phyloP scores from a whole-genome alignment of 2,888 invertebrate species.

The Cheilosia grossa region DNA sequence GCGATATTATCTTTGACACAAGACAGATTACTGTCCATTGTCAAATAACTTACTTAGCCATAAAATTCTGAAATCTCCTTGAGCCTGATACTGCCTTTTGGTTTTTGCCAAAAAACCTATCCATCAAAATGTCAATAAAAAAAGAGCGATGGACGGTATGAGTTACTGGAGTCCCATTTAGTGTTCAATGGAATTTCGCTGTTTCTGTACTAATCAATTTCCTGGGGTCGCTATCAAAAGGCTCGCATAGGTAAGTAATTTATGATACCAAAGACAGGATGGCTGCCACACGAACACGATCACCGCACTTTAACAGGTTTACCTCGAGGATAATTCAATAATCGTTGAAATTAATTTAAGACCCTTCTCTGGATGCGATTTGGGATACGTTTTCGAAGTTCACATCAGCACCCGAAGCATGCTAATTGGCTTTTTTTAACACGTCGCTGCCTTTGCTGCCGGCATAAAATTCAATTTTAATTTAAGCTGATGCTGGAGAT shows the following conservation, averaged over 20 bases:
- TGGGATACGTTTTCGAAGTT: slow-evolving; percentile 17
- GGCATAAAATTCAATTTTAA: slow-evolving; percentile 54
- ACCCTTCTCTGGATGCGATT: slow-evolving; percentile 40
- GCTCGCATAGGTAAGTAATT: slow-evolving; percentile 27
- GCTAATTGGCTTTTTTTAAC: slow-evolving; percentile 52
- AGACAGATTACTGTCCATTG: slow-evolving; percentile 61
- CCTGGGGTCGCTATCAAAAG: slow-evolving; percentile 11
- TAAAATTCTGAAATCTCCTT: slow-evolving; percentile 41
- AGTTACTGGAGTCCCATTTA: slow-evolving; percentile 62
- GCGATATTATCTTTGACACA: slow-evolving; percentile 39
- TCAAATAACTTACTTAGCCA: slow-evolving; percentile 46
- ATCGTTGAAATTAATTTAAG: background rate
- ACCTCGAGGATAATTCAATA: slow-evolving; percentile 5
- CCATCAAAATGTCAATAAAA: slow-evolving; percentile 53
- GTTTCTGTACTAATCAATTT: slow-evolving; percentile 48
- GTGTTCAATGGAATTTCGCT: slow-evolving; percentile 33
- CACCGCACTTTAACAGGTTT: slow-evolving; percentile 30
- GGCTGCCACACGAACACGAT: background rate
- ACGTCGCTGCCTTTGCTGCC: slow-evolving; percentile 2
- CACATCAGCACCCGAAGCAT: background rate
- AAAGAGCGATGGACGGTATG: slow-evolving; percentile 45
- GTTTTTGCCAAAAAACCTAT: slow-evolving; percentile 27
- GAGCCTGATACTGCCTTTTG: slow-evolving; percentile 5
- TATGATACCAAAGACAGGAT: slow-evolving; percentile 34
- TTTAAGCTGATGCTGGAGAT: slow-evolving; percentile 42